Conservation (phyloP, 2,797 vertebrate species). For the Gambelia wislizenii region DNA sequence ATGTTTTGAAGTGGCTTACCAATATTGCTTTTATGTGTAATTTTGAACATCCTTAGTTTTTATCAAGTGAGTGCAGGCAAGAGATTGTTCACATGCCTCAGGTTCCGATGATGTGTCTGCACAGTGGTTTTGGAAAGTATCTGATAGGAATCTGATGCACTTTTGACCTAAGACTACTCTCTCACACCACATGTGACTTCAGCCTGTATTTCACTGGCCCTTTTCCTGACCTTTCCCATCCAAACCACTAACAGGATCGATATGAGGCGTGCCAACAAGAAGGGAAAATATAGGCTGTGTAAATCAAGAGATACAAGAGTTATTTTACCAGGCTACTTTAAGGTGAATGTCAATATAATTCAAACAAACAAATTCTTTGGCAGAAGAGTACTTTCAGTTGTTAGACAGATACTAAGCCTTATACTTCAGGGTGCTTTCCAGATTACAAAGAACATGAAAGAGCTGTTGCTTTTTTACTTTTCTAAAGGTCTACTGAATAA, state of each 20-base stretch:
- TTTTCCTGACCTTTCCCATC: background rate
- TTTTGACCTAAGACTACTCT: background rate
- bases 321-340: background rate
- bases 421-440: background rate
- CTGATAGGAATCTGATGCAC: background rate
- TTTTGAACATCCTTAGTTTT: background rate
- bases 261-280: background rate
- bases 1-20: background rate
- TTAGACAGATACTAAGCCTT: constrained; percentile 2
- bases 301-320: background rate
- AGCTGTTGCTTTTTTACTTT: background rate
- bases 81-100: background rate
- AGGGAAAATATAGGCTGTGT: background rate
- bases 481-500: background rate
- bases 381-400: background rate
- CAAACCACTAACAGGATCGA: background rate
- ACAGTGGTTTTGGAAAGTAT: background rate
- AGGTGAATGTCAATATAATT: background rate
- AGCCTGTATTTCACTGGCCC: background rate
- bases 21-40: background rate
- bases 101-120: too few relatives aligned
- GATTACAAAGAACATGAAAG: background rate
- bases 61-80: background rate
- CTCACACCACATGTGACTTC: background rate
- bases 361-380: background rate